Conservation (phyloP, 2,888 invertebrate genomes). For the Calameuta filiformis region DNA sequence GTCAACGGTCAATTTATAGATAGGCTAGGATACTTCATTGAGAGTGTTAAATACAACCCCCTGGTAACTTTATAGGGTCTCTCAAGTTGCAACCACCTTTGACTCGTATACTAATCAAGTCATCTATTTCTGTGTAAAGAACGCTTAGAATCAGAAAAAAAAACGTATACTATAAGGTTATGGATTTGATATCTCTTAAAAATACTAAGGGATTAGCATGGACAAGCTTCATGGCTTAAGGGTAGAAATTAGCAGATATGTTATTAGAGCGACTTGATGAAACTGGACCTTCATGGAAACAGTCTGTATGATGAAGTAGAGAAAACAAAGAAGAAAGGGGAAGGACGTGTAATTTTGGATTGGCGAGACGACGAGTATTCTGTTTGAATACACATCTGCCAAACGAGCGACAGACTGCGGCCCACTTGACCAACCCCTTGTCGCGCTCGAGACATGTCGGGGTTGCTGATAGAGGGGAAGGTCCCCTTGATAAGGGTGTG, state of each 20-base stretch:
- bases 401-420: slow-evolving; percentile 1
- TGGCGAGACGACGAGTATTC: neutral
- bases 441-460: slow-evolving; percentile 6
- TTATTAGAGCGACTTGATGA: neutral
- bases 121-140: neutral
- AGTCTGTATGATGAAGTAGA: neutral
- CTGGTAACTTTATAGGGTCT: neutral
- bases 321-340: neutral
- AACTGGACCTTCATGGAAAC: neutral
- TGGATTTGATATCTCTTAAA: neutral
- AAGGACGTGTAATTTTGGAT: neutral
- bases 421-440: slow-evolving; percentile 3
- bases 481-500: neutral
- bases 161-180: neutral
- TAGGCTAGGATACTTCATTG: neutral
- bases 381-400: neutral
- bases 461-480: slow-evolving; percentile 5
- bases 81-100: neutral
- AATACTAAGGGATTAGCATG: neutral
- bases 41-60: neutral
- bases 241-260: neutral
- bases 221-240: neutral
- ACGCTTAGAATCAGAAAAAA: neutral
- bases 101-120: neutral
- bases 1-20: neutral